phyloP scores from a whole-genome alignment of 2,797 vertebrate genomes.

The Acipenser ruthenus region DNA sequence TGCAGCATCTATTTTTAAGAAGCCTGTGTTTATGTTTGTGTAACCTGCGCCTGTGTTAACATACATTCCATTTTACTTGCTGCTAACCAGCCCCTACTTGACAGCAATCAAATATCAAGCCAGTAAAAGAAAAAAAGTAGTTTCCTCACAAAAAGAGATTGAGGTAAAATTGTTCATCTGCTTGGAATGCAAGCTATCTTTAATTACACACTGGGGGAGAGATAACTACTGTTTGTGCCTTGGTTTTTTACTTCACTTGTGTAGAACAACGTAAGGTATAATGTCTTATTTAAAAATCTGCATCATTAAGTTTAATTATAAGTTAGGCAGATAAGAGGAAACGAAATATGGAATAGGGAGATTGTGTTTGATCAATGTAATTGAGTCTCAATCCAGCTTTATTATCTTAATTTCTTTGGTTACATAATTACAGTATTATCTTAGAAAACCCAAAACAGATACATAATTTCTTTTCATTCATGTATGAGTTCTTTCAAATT shows the following conservation, averaged over 20 bases:
- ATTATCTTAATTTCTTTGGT: not conserved
- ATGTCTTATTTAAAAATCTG: not conserved
- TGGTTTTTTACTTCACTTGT: not conserved
- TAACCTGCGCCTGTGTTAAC: too few relatives aligned
- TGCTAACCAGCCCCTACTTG: not conserved
- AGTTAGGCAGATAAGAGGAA: not conserved
- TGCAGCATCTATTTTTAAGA: too few relatives aligned
- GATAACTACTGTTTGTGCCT: constrained; percentile 3
- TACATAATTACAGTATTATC: not conserved
- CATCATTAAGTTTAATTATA: not conserved
- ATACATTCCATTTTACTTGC: not conserved
- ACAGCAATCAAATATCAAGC: not conserved
- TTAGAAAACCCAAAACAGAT: not conserved
- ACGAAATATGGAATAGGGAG: not conserved
- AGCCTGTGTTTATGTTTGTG: too few relatives aligned
- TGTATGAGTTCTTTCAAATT: not conserved
- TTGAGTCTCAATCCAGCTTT: not conserved
- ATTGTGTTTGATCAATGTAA: constrained; percentile 4
- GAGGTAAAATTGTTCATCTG: not conserved
- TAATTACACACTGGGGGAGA: constrained; percentile 1
- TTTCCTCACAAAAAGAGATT: not conserved
- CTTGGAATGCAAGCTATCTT: not conserved
- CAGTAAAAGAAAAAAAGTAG: not conserved
- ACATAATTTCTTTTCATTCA: not conserved
- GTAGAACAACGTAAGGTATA: not conserved